Evolutionary conservation across 2,797 vertebrate genomes (phyloP).

Genomic region (Coregonus suidteri): DNA sequence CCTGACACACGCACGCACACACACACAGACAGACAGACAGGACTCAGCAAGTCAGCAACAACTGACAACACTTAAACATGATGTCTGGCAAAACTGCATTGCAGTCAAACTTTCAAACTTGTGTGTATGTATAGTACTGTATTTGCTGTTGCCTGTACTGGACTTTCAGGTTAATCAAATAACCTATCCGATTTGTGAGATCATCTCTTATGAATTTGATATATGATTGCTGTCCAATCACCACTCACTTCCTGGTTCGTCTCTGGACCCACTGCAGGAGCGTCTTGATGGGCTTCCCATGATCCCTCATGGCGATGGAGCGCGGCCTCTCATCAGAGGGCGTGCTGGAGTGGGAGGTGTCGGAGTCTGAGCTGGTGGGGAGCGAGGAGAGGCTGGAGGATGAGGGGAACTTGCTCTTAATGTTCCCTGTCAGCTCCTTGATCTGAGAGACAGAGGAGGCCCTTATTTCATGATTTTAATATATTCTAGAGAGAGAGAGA

Average conservation of each 20-base stretch:
- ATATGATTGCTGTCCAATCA: not conserved
- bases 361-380: conserved; percentile 88
- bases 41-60: too few relatives aligned
- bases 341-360: conserved; percentile 83
- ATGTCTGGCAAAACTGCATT: not conserved
- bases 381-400: conserved; percentile 90
- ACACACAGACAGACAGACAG: too few relatives aligned
- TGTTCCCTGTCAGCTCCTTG: conserved; percentile 95
- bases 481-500: not conserved
- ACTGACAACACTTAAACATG: not conserved
- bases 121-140: not conserved
- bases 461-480: not conserved
- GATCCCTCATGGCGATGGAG: conserved; percentile 80
- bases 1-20: conserved; percentile 61
- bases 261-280: conserved; percentile 95
- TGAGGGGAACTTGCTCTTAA: conserved; percentile 88
- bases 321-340: conserved; percentile 78
- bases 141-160: not conserved
- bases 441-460: conserved; percentile 75
- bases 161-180: not conserved
- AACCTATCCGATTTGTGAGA: not conserved
- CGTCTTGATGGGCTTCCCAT: conserved; percentile 89
- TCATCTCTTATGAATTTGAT: not conserved
- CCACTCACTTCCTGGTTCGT: conserved; percentile 90
- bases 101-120: not conserved